These are phyloP conservation scores for Apomyelois bistriatella DNA, from an alignment of 2,888 invertebrate species.

Conservation along the genomic window DNA sequence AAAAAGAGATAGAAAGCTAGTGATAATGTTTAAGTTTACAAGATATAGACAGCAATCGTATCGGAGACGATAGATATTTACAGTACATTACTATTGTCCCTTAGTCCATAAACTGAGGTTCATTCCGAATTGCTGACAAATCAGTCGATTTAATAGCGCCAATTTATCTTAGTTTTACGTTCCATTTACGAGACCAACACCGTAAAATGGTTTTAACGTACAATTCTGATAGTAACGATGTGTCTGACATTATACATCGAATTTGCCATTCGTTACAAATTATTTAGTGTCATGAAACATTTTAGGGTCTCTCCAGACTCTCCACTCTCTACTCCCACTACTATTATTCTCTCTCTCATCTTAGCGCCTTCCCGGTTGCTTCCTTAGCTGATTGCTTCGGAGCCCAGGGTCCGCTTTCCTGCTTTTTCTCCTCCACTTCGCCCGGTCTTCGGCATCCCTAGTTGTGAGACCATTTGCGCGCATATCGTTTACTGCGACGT, in stretches of 20 bases:
- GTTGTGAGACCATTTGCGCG: too few relatives aligned
- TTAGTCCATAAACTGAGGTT: conserved; percentile 10
- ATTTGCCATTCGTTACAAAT: conserved; percentile 16
- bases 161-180: conserved; percentile 21
- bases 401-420: too few relatives aligned
- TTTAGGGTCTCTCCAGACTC: background rate
- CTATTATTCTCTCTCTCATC: too few relatives aligned
- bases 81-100: conserved; percentile 5
- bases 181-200: conserved; percentile 21
- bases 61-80: conserved; percentile 5
- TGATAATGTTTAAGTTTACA: too few relatives aligned
- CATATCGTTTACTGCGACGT: too few relatives aligned
- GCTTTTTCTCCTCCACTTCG: too few relatives aligned
- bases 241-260: conserved; percentile 14
- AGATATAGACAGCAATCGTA: conserved; percentile 34
- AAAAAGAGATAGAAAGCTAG: too few relatives aligned
- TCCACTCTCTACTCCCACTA: too few relatives aligned
- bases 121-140: conserved; percentile 19
- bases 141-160: conserved; percentile 20
- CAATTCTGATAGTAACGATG: conserved; percentile 15
- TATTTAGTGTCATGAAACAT: conserved; percentile 9
- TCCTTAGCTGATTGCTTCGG: too few relatives aligned
- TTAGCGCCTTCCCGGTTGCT: too few relatives aligned
- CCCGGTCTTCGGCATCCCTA: too few relatives aligned
- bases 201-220: conserved; percentile 22